A percentile compares a stretch with the other conserved stretches of the same genome.
Evolutionary conservation across 1,140 invertebrate species (phyloP).

Genomic region (Orchesella cincta): DNA sequence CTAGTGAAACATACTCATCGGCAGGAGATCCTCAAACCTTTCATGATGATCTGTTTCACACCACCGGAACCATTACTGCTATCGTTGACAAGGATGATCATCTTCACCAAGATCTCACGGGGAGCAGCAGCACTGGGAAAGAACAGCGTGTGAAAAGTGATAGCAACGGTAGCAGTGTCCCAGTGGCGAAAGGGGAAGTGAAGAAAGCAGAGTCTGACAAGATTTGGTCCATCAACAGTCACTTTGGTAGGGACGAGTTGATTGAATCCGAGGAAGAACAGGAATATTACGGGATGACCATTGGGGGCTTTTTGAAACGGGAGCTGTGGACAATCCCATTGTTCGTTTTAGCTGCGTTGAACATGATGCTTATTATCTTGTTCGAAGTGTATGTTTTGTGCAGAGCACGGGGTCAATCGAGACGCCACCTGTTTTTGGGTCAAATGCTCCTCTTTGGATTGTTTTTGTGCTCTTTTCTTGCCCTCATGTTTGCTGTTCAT

Average conservation of each 20-base stretch:
- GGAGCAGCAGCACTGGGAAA: background rate
- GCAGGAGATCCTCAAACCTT: background rate
- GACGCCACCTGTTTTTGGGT: conserved; percentile 84
- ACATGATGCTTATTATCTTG: conserved; percentile 75
- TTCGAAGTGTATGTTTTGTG: conserved; percentile 89
- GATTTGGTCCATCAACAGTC: conserved; percentile 16
- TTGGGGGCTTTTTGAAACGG: conserved; percentile 61
- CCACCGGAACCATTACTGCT: background rate
- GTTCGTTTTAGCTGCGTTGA: conserved; percentile 63
- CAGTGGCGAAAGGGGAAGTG: background rate
- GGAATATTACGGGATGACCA: conserved; percentile 41
- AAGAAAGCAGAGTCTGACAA: background rate
- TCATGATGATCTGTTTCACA: conserved; percentile 21
- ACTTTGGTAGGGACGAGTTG: background rate
- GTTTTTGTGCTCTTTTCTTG: conserved; percentile 77
- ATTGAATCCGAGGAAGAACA: background rate
- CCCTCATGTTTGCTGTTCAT: conserved; percentile 74
- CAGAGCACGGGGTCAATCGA: conserved; percentile 77
- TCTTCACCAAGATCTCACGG: background rate
- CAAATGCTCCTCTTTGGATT: conserved; percentile 86
- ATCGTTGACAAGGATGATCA: background rate
- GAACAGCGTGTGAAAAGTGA: background rate
- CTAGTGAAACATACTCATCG: background rate
- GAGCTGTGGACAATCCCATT: conserved; percentile 85
- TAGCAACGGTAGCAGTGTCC: background rate